Base-by-base conservation (phyloP, 1,140 invertebrate genomes). In the Bombus affinis region DNA sequence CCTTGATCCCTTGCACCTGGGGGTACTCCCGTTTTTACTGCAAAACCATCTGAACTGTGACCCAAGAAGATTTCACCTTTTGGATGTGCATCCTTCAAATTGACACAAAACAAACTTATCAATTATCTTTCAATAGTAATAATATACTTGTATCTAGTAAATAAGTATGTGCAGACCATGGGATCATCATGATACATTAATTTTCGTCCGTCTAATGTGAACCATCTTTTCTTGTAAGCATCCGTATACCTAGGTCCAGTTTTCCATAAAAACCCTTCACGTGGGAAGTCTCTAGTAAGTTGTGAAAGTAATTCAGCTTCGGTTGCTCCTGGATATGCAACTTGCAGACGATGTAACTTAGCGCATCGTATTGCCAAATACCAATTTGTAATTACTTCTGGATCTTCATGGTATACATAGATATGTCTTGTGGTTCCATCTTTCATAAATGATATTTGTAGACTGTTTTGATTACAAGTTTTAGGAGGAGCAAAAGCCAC, bases 51-150 rank as follows among this genome's bases (percentile, higher is more conserved):
- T 78, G 96, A 96, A 92, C 95, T 95, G 90, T 98, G 96, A 18
- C 98, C 96, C 86, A 99, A 95, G 94, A 98, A 98, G 85, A 99
- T 98, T 96, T 99, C 98, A 82, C 98, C 98, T 95, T 98, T 98
- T 0, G 98, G 97, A 95, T 98, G 97, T 1, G 98, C 97, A 93
- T 98, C 97, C 96, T 97, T 83, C 72, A 44, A 75, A 90, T 22
- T 71, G 32, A 22, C 22, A 79, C 10, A 70, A 86, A 81, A 65
- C 75, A 57, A 12, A 28, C 71, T 80, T 57, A 84, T 78, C 4
- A 71, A 86, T 53, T 79, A 68, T 18, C 3, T 35, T 53, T 9
- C 62, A 68, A 13, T 18, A 18, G 39, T 84, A 3, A 44, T 81
- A 13, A 78, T 53, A 68, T n/a, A 62, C 42, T 12, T 57, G 4